phyloP scores from a whole-genome alignment of 1,140 invertebrate genomes.

The Dolichoris vasculosae region DNA sequence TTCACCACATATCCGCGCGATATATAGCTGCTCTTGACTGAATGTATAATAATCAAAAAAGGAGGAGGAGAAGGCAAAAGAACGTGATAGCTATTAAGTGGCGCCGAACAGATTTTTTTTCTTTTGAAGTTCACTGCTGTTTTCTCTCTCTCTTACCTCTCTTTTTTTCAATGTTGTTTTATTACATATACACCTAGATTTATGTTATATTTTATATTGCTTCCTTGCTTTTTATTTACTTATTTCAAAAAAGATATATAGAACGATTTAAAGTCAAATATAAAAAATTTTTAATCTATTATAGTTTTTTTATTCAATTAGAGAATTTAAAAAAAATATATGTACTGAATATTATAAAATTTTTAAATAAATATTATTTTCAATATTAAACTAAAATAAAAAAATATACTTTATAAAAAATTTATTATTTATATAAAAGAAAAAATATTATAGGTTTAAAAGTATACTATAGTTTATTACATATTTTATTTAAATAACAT shows the following conservation, averaged over 20 bases:
- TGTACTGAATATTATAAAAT: no score
- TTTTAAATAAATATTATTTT: no score
- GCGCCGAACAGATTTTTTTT: slow-evolving; percentile 51
- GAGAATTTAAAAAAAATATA: no score
- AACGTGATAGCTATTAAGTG: slow-evolving; percentile 54
- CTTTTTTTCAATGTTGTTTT: background rate
- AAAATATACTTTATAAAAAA: no score
- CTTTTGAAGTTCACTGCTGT: background rate
- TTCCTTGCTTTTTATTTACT: background rate
- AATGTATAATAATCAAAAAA: slow-evolving; percentile 19
- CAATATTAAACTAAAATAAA: no score
- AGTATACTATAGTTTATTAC: no score
- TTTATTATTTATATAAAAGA: no score
- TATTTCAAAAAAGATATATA: background rate
- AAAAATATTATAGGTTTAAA: no score
- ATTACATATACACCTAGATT: slow-evolving; percentile 4
- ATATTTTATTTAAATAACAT: no score
- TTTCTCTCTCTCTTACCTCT: slow-evolving; percentile 25
- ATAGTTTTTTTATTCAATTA: background rate
- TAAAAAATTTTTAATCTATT: slow-evolving; percentile 22
- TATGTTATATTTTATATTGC: background rate
- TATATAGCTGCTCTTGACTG: background rate
- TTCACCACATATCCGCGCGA: background rate
- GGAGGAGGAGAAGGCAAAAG: slow-evolving; percentile 20
- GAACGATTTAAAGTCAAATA: background rate